Base-by-base conservation (phyloP, 2,888 invertebrate genomes). In the Drosophila neonasuta region DNA sequence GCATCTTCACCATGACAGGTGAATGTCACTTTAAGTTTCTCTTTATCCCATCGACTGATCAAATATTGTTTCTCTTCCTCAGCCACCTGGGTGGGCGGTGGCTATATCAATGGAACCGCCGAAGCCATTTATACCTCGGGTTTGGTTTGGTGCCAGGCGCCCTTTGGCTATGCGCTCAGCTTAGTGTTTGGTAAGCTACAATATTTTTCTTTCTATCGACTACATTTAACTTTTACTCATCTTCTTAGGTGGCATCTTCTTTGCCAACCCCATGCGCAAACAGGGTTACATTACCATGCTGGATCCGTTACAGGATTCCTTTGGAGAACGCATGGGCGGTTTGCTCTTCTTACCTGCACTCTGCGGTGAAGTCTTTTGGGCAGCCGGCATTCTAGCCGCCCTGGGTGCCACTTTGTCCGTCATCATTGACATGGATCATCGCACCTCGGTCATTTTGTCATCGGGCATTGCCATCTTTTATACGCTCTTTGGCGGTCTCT, bases 61-160 rank as follows among this genome's bases (percentile, higher is more conserved):
- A 4, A n/a, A 7, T 41, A 4, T 42, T 2, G 15, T 32, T 5
- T 51, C 24, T n/a, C 29, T 6, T 15, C 41, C 91, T 20, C 91
- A 97, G 99, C 99, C 49, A 99, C 99, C 13, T 99, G 99, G 99
- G 99, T 99, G 56, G 99, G 99, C 71, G 99, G 99, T 45, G 99
- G 99, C 54, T 99, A 99, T 92, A 99, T 99, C 91, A 99, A 99
- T 91, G 99, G 99, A 72, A 99, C 99, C 15, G 98, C 99, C 29
- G 99, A 99, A 92, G 97, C 96, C 49, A 97, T 99, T 87, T 99
- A 97, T 92, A 97, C 96, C 42, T 94, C 93, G 68, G 98, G 98
- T 1, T 92, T 99, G 88, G 94, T 98, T 45, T 99, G 98, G 97
- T 99, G 99, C 91, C 98, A 99, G 92, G 99, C 99, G 57, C 99